Conservation (phyloP, 2,113 vertebrate genomes). For the Hippolais icterina region DNA sequence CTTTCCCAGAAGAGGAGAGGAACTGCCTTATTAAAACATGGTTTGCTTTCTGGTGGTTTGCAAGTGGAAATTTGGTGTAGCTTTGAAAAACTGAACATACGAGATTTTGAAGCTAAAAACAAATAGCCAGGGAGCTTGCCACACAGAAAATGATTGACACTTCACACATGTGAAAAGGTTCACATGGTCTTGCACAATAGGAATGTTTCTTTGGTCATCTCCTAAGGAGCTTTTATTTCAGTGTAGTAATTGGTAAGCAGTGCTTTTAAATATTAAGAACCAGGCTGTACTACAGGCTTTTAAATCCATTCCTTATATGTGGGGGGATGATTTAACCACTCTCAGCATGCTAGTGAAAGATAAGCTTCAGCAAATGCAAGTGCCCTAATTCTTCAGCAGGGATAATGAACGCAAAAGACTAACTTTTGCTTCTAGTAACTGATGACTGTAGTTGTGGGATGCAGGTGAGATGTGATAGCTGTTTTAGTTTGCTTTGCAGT, state of each 20-base stretch:
- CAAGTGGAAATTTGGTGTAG: neutral
- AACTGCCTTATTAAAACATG: neutral
- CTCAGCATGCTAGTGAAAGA: constrained; percentile 2
- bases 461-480: neutral
- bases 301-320: neutral
- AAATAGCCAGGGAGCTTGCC: neutral
- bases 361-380: constrained; percentile 4
- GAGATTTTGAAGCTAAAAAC: neutral
- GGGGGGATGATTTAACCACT: neutral
- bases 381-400: constrained; percentile 3
- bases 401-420: neutral
- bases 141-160: neutral
- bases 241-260: neutral
- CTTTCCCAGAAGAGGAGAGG: neutral
- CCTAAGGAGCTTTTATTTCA: constrained; percentile 20
- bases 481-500: neutral
- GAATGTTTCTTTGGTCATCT: neutral
- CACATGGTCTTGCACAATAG: neutral
- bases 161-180: neutral
- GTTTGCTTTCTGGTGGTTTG: neutral
- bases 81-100: neutral
- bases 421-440: neutral
- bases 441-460: neutral
- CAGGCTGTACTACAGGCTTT: neutral
- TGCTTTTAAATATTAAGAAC: neutral